Evolutionary conservation across 1,140 invertebrate genomes (phyloP), one percentile per base, ranked within the genome.

Genomic region (Drosophila arawakana): DNA sequence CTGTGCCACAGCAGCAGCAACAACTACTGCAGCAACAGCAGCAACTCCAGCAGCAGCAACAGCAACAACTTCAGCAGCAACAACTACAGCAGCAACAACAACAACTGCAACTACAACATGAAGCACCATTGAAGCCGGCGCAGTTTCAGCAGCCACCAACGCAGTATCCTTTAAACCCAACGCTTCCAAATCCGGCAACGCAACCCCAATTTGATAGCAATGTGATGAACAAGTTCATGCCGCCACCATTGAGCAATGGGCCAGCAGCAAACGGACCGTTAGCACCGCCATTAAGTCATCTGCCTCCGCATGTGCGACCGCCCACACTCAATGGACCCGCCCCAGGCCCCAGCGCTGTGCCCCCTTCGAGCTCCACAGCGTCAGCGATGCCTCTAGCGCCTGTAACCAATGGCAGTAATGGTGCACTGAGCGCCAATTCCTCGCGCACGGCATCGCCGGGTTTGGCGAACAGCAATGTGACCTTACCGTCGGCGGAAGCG

Each of bases 361-460:
- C 9, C 6, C 13, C 41, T 0, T 1, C 6, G n/a, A 39, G 8
- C 37, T 39, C 58, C 9, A 37, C 11, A 8, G 21, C 47, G 15
- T 6, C 25, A 5, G 25, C 25, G 4, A 30, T 30, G 25, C 25
- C 25, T 30, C 6, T 30, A 30, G 25, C 25, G 5, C 46, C 62
- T 21, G 35, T 69, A 7, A 77, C 63, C 34, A 85, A 80, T 62
- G 81, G 79, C 50, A 81, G 70, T 62, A 85, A 81, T 66, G 83
- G 82, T 3, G 58, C 70, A 30, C 25, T 68, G 2, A 92, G 91
- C 58, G 73, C 73, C 30, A 84, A 88, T 13, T 92, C 91, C 13
- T 92, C 91, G 11, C 80, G 91, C 21, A 92, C 91, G 15, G 82
- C 85, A 7, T 91, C 91, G 13, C 85, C 91, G 6, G 74, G 84